Conservation (phyloP, 2,888 invertebrate genomes). For the Acrocyrtus sp. region DNA sequence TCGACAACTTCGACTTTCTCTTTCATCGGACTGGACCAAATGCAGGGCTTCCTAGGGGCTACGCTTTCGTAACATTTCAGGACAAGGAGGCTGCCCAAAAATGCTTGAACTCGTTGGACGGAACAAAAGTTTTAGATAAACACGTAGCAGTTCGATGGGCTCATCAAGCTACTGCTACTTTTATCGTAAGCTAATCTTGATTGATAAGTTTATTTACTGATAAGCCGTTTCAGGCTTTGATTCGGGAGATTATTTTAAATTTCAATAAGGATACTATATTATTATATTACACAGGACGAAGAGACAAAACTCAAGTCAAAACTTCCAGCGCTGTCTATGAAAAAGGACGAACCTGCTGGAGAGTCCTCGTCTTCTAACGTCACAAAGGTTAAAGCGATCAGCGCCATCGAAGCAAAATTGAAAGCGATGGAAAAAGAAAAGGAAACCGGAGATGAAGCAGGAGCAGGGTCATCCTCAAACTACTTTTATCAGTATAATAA, state of each 20-base stretch:
- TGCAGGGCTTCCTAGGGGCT: slow-evolving; percentile 78
- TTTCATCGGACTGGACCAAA: slow-evolving; percentile 92
- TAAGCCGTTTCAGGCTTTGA: too few species aligned
- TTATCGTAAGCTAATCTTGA: slow-evolving; percentile 29
- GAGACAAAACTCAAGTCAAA: slow-evolving; percentile 79
- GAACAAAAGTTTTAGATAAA: slow-evolving; percentile 78
- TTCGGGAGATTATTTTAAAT: neutral
- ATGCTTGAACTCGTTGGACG: slow-evolving; percentile 80
- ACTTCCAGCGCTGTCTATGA: slow-evolving; percentile 66
- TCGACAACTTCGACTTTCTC: slow-evolving; percentile 95
- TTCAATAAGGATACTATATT: slow-evolving; percentile 54
- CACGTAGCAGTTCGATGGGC: slow-evolving; percentile 84
- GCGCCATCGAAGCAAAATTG: slow-evolving; percentile 88
- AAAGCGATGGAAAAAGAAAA: slow-evolving; percentile 75
- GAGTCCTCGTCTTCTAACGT: slow-evolving; percentile 69
- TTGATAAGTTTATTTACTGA: neutral
- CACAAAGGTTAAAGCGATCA: slow-evolving; percentile 75
- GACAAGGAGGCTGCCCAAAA: slow-evolving; percentile 75
- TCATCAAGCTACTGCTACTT: slow-evolving; percentile 49
- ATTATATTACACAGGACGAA: slow-evolving; percentile 75
- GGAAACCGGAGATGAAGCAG: slow-evolving; percentile 8
- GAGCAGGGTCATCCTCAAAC: slow-evolving; percentile 5
- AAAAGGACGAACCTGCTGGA: slow-evolving; percentile 71
- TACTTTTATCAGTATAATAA: slow-evolving; percentile 37
- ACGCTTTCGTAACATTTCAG: slow-evolving; percentile 89